phyloP scores from a whole-genome alignment of 2,797 vertebrate species.

The Rhinichthys osculus region DNA sequence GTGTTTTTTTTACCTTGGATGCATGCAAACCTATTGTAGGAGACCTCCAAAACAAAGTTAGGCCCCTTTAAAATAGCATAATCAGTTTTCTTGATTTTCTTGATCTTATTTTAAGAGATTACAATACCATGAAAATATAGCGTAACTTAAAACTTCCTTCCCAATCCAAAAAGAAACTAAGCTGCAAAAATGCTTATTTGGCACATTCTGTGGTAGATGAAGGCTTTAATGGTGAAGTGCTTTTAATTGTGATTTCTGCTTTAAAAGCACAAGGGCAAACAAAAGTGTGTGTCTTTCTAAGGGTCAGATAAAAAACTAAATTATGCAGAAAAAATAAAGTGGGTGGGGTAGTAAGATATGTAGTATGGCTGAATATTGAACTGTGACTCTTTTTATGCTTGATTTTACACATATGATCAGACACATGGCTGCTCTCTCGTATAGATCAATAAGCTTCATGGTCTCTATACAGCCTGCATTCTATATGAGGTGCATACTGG shows the following conservation, averaged over 20 bases:
- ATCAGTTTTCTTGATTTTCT: slow-evolving; percentile 47
- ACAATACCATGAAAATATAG: background rate
- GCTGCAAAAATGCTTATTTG: background rate
- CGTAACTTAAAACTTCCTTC: background rate
- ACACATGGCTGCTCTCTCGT: background rate
- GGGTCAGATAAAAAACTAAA: background rate
- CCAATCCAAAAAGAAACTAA: slow-evolving; percentile 1
- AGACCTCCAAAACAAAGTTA: background rate
- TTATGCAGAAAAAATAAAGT: background rate
- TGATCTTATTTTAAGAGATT: background rate
- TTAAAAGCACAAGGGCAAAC: background rate
- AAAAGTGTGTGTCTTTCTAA: background rate
- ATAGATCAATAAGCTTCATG: background rate
- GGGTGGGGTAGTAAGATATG: background rate
- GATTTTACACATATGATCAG: background rate
- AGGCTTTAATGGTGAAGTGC: background rate
- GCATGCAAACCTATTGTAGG: background rate
- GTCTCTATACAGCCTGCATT: background rate
- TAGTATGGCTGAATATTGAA: background rate
- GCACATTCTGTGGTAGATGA: background rate
- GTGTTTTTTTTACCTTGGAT: background rate
- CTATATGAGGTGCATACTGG: background rate
- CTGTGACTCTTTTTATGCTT: background rate
- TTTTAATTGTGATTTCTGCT: background rate
- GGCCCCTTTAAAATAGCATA: background rate